These are phyloP conservation scores for Bombus consobrinus DNA, from an alignment of 1,140 invertebrate genomes.

Conservation along the genomic window DNA sequence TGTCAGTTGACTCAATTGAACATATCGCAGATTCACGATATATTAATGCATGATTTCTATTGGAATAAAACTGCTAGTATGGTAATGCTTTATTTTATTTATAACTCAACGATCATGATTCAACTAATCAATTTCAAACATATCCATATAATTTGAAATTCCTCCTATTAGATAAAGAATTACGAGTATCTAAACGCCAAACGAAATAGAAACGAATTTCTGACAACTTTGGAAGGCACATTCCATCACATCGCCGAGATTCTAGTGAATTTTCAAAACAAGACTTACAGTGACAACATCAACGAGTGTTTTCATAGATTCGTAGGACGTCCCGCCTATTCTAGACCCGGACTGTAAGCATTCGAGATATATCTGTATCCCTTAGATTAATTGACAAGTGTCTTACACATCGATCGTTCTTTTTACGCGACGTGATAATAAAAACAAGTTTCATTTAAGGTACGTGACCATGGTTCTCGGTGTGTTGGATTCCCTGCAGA, in stretches of 20 bases:
- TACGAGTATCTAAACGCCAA: constrained; percentile 69
- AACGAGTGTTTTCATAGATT: constrained; percentile 69
- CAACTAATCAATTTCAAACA: no score
- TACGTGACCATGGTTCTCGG: constrained; percentile 68
- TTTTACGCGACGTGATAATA: not conserved
- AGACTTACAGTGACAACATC: constrained; percentile 60
- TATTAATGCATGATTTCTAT: constrained; percentile 70
- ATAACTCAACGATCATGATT: no score
- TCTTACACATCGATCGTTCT: not conserved
- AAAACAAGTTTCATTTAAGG: constrained; percentile 37
- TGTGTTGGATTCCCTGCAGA: constrained; percentile 65
- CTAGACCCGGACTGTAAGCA: constrained; percentile 73
- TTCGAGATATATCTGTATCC: not conserved
- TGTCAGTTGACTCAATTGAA: constrained; percentile 70
- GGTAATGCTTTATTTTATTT: constrained; percentile 51
- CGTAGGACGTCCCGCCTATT: constrained; percentile 62
- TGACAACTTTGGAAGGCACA: constrained; percentile 64
- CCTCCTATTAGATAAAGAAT: constrained; percentile 64
- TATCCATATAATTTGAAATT: not conserved
- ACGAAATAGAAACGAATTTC: constrained; percentile 64
- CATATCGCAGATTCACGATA: constrained; percentile 65
- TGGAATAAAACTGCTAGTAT: constrained; percentile 77
- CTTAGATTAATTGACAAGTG: not conserved
- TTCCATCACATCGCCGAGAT: constrained; percentile 74
- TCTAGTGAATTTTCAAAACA: constrained; percentile 72